Conservation (phyloP, 2,888 invertebrate species). For the Argynnis bischoffii region DNA sequence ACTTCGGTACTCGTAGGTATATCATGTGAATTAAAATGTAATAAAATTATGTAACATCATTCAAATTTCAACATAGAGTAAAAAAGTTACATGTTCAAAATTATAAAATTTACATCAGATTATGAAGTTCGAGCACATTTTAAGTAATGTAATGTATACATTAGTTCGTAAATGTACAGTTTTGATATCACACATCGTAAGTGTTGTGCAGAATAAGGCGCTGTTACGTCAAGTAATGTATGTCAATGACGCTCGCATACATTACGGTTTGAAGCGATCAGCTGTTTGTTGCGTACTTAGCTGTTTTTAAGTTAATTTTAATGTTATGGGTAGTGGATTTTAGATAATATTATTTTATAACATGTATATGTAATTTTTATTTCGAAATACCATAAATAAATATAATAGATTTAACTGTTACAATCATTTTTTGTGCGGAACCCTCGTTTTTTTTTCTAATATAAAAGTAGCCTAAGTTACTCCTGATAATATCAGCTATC, state of each 20-base stretch:
- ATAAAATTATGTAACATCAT: background rate
- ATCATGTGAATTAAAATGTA: too few species aligned
- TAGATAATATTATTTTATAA: background rate
- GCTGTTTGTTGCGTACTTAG: slow-evolving; percentile 31
- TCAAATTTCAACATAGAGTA: background rate
- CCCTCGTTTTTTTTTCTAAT: too few species aligned
- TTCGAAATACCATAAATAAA: too few species aligned
- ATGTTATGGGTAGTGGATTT: background rate
- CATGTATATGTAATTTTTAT: too few species aligned
- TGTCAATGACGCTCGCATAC: slow-evolving; percentile 61
- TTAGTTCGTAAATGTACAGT: background rate
- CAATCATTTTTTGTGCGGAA: too few species aligned
- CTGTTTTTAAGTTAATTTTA: background rate
- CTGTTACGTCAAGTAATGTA: slow-evolving; percentile 57
- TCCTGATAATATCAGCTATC: too few species aligned
- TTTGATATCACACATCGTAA: slow-evolving; percentile 18
- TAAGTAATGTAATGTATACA: background rate
- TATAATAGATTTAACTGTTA: too few species aligned
- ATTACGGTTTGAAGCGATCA: slow-evolving; percentile 39
- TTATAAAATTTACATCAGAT: background rate
- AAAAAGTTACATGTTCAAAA: background rate
- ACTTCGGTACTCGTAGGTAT: too few species aligned
- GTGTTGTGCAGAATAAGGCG: slow-evolving; percentile 31
- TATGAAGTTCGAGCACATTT: background rate
- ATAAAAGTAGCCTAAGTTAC: too few species aligned